Base-by-base conservation (phyloP, 2,888 invertebrate species). In the Operophtera brumata region DNA sequence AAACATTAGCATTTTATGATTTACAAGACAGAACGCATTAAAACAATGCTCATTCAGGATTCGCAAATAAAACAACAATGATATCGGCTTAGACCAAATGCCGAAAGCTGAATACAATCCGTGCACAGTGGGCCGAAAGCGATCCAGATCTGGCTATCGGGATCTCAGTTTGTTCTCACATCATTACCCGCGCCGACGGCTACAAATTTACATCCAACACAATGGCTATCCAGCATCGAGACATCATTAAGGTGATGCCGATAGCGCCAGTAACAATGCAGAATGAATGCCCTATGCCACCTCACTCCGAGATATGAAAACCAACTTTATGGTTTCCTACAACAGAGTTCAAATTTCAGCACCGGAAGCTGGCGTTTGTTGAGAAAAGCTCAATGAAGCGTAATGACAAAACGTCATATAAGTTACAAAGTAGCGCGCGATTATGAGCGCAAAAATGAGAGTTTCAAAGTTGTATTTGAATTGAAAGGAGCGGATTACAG, bases 191-290 rank as follows among this genome's bases (percentile, higher is more conserved):
- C 88, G 89, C 90, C 89, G 89, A 89, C 89, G 88, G 88, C 88
- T 88, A 90, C 90, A 90, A 89, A 89, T 89, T 90, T 90, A 89
- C 89, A 90, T 89, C 89, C 88, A 86, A 84, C 89, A 90, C 90
- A 89, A 90, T 90, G 88, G 89, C 87, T 88, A 89, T 90, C 88
- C 89, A 85, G 85, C 88, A 89, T 90, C 90, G 88, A 88, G 89
- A 89, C 89, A 90, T 90, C 90, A 90, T 90, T 90, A 90, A 89
- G 88, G 90, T 90, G 89, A 90, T 90, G 88, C 87, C 85, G 89
- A 90, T 89, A 90, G 89, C 89, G 89, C 89, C 89, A 84, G 80
- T 71, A 72, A 65, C 70, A 62, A 64, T 69, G 62, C 75, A 64
- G 58, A 64, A 66, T 65, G 70, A 85, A 83, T 70, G 76, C 64